phyloP scores from a whole-genome alignment of 2,113 vertebrate genomes.

The Sarotherodon lohbergeri region DNA sequence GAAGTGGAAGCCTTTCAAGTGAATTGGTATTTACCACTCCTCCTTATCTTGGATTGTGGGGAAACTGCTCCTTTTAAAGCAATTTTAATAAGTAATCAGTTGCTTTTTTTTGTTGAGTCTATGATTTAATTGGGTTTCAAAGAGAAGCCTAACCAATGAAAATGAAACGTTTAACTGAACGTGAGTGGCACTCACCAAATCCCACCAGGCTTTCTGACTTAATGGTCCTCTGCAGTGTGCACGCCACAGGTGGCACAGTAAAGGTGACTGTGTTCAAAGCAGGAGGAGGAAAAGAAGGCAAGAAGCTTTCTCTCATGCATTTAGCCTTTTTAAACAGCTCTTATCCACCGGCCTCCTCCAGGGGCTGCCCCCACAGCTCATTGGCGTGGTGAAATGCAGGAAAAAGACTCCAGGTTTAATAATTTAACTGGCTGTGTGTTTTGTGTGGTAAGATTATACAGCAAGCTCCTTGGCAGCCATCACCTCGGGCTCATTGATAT shows the following conservation, averaged over 20 bases:
- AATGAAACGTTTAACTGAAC: not conserved
- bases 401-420: constrained; percentile 61
- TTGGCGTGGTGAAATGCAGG: constrained; percentile 51
- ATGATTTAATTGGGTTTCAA: not conserved
- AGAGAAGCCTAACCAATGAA: not conserved
- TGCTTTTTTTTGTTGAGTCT: not conserved
- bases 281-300: not conserved
- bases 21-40: not conserved
- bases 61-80: not conserved
- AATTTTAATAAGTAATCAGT: not conserved
- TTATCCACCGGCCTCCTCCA: not conserved
- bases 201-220: not conserved
- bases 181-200: not conserved
- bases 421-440: constrained; percentile 52
- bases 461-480: constrained; percentile 18
- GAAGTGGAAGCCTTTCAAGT: not conserved
- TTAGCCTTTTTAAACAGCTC: not conserved
- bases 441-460: constrained; percentile 60
- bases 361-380: constrained; percentile 18
- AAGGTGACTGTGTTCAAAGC: not conserved
- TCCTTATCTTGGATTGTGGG: not conserved
- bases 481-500: not conserved
- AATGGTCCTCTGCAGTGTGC: not conserved
- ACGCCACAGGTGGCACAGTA: not conserved
- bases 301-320: not conserved